These are phyloP conservation scores for Nesogale talazaci DNA, from an alignment of 2,113 vertebrate species.

Conservation along the genomic window DNA sequence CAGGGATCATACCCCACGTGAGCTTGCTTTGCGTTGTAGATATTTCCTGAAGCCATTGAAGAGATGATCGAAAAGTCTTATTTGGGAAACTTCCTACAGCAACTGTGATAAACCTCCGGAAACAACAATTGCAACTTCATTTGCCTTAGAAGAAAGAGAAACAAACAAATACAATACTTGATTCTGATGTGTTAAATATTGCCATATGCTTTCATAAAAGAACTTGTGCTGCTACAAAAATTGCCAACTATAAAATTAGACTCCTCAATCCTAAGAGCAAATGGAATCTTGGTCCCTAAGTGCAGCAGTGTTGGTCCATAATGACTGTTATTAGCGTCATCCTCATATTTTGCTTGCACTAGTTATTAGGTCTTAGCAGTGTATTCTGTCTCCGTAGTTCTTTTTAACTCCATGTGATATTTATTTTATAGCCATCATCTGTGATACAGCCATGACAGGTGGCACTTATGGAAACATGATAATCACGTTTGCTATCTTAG, in stretches of 20 bases:
- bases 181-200: constrained; percentile 67
- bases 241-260: constrained; percentile 75
- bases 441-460: constrained; percentile 58
- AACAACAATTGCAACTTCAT: constrained; percentile 33
- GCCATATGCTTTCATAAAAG: constrained; percentile 54
- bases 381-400: constrained; percentile 64
- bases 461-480: constrained; percentile 64
- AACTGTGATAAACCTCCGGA: constrained; percentile 7
- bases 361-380: constrained; percentile 67
- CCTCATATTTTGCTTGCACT: constrained; percentile 74
- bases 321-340: constrained; percentile 79
- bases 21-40: neutral
- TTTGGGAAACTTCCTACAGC: neutral
- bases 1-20: neutral
- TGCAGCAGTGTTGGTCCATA: constrained; percentile 59
- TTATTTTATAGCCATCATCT: constrained; percentile 71
- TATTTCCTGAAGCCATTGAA: neutral
- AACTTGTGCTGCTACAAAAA: constrained; percentile 65
- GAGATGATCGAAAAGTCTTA: neutral
- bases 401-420: constrained; percentile 70
- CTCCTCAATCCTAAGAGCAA: constrained; percentile 61
- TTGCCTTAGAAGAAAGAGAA: constrained; percentile 57
- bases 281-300: constrained; percentile 67
- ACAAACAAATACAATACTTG: constrained; percentile 69
- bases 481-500: constrained; percentile 51